Conservation (phyloP, 2,797 vertebrate genomes). For the Onychomys torridus region DNA sequence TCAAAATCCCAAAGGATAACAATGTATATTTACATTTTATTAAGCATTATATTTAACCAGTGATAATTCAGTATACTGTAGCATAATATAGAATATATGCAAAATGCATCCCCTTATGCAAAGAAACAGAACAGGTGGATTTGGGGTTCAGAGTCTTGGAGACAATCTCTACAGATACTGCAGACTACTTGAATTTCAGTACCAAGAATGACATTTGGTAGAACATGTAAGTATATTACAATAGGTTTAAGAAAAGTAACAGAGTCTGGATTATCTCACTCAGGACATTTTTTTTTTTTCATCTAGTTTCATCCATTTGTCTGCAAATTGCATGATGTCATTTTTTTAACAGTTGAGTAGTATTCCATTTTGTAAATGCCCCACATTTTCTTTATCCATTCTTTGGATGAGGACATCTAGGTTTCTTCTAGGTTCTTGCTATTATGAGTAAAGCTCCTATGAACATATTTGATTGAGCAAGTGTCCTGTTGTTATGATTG, state of each 20-base stretch:
- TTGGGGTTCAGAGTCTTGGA: not conserved
- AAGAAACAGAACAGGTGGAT: not conserved
- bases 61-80: not conserved
- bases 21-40: not conserved
- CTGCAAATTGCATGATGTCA: not conserved
- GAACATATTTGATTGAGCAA: not conserved
- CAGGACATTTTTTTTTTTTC: not conserved
- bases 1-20: not conserved
- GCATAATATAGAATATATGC: not conserved
- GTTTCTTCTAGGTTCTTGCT: not conserved
- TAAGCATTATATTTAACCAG: not conserved
- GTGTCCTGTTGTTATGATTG: no score
- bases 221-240: not conserved
- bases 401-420: not conserved
- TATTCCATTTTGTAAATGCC: not conserved
- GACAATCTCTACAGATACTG: not conserved
- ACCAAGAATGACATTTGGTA: not conserved
- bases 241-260: not conserved
- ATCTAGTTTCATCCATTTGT: not conserved
- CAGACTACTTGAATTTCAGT: not conserved
- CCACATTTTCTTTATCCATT: not conserved
- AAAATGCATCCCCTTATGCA: not conserved
- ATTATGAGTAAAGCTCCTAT: not conserved
- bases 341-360: not conserved
- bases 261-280: not conserved